Conservation (phyloP, 1,140 invertebrate species). For the Euwallacea fornicatus region DNA sequence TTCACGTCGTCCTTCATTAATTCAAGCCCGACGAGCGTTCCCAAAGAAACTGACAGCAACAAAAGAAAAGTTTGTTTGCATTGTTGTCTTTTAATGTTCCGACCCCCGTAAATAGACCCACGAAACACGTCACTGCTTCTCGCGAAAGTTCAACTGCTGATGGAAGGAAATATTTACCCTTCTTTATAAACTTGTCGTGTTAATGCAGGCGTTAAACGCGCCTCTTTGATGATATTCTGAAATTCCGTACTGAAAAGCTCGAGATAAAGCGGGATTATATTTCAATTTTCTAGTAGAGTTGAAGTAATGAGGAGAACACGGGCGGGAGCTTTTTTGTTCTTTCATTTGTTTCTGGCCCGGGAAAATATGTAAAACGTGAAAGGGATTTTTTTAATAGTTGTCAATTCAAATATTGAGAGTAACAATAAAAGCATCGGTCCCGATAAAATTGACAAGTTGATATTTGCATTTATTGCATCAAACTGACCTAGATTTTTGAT, state of each 20-base stretch:
- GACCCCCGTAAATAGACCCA: not conserved
- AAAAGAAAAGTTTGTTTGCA: slow-evolving; percentile 17
- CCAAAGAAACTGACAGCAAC: not conserved
- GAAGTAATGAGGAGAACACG: not conserved
- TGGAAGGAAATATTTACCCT: slow-evolving; percentile 22
- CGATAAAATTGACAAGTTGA: no score
- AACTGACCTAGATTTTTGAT: no score
- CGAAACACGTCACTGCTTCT: slow-evolving; percentile 7
- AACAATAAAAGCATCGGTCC: no score
- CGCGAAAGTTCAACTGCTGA: slow-evolving; percentile 5
- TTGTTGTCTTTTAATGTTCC: slow-evolving; percentile 2
- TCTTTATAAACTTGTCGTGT: slow-evolving; percentile 21
- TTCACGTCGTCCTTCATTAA: not conserved
- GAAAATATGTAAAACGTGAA: no score
- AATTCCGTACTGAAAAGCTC: not conserved
- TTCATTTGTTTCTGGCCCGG: no score
- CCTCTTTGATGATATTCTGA: not conserved
- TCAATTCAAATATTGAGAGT: no score
- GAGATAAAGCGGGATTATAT: slow-evolving; percentile 6
- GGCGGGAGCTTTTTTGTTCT: not conserved
- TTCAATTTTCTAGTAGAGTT: slow-evolving; percentile 7
- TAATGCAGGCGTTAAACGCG: slow-evolving; percentile 25
- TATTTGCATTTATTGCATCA: no score
- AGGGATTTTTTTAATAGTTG: no score
- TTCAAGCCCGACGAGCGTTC: not conserved